These are phyloP conservation scores for Carduelis carduelis DNA, from an alignment of 2,797 vertebrate species.

Conservation along the genomic window DNA sequence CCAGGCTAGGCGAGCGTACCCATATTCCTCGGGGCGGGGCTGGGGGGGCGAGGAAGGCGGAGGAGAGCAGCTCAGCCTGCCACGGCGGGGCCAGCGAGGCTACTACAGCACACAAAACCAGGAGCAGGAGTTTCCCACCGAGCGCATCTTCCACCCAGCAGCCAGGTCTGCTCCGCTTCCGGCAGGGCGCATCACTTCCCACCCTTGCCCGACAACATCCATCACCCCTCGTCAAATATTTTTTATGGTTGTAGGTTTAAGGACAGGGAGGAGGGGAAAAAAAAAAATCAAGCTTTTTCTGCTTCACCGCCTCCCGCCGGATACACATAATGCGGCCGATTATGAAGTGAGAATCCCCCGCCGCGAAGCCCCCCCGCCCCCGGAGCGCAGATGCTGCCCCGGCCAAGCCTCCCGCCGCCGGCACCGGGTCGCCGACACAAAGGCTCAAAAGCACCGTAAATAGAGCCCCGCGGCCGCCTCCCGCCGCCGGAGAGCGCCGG, in stretches of 20 bases:
- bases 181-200: neutral
- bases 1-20: constrained; percentile 5
- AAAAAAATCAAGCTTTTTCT: neutral
- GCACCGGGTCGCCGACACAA: constrained; percentile 27
- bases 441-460: neutral
- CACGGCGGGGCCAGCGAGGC: neutral
- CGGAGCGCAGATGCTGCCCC: neutral
- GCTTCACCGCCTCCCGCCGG: neutral
- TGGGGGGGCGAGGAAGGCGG: neutral
- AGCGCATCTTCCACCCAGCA: constrained; percentile 11
- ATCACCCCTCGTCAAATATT: neutral
- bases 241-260: neutral
- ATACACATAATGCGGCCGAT: neutral
- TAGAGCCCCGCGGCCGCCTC: neutral
- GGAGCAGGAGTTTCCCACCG: constrained; percentile 26
- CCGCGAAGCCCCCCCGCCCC: neutral
- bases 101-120: constrained; percentile 20
- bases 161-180: neutral
- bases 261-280: rapidly evolving
- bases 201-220: neutral
- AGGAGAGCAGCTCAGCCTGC: constrained; percentile 17
- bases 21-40: constrained; percentile 9
- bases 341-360: neutral
- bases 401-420: neutral
- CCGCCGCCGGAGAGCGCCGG: neutral